Conservation (phyloP, 1,140 invertebrate species). For the Calycopis cecrops region DNA sequence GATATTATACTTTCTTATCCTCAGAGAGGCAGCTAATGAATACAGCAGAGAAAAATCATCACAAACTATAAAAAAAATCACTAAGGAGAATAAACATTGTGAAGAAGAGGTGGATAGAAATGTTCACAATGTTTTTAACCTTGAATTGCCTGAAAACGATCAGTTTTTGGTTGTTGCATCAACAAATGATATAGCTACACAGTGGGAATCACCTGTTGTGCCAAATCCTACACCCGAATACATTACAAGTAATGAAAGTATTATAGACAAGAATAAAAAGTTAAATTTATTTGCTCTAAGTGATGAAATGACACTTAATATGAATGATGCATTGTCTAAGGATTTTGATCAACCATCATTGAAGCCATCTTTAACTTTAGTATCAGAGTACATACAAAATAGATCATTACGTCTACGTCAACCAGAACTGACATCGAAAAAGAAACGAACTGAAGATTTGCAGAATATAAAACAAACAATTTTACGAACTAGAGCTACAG, state of each 20-base stretch:
- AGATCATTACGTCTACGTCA: slow-evolving; percentile 50
- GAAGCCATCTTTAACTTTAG: slow-evolving; percentile 47
- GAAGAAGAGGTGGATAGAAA: slow-evolving; percentile 25
- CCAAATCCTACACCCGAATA: slow-evolving; percentile 32
- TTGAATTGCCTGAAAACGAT: slow-evolving; percentile 19
- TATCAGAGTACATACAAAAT: slow-evolving; percentile 59
- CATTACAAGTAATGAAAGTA: slow-evolving; percentile 30
- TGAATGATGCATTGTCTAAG: slow-evolving; percentile 37
- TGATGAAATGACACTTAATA: slow-evolving; percentile 60
- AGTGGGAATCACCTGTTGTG: slow-evolving; percentile 50
- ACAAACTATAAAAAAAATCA: slow-evolving; percentile 34
- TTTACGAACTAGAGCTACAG: slow-evolving; percentile 42
- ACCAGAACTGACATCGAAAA: slow-evolving; percentile 28
- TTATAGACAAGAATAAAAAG: slow-evolving; percentile 39
- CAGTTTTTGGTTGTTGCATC: slow-evolving; percentile 22
- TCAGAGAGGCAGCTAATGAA: slow-evolving; percentile 59
- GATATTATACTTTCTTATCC: neutral
- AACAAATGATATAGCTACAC: slow-evolving; percentile 56
- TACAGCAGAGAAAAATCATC: slow-evolving; percentile 56
- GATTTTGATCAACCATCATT: slow-evolving; percentile 24
- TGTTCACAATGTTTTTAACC: slow-evolving; percentile 11
- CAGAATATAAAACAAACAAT: slow-evolving; percentile 58
- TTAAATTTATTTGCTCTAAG: slow-evolving; percentile 60
- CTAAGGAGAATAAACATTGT: slow-evolving; percentile 25
- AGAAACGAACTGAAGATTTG: slow-evolving; percentile 37